phyloP scores from a whole-genome alignment of 2,888 invertebrate species.

The Acronicta aceris region DNA sequence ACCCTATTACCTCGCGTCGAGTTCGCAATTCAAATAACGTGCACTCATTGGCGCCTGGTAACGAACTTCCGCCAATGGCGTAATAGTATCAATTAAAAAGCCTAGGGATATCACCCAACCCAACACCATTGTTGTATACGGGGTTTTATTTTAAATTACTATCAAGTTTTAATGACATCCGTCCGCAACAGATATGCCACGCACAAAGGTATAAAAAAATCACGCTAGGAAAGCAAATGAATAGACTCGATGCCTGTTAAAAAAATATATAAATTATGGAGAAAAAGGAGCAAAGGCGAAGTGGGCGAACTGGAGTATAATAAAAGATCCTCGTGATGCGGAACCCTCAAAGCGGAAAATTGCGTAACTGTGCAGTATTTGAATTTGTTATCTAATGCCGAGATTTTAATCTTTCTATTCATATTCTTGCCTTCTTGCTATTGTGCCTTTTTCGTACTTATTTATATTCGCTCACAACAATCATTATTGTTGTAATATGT shows the following conservation, averaged over 20 bases:
- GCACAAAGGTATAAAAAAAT: constrained; percentile 63
- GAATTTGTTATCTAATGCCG: constrained; percentile 55
- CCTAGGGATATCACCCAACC: constrained; percentile 67
- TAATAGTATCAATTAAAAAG: constrained; percentile 71
- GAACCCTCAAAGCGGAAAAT: constrained; percentile 64
- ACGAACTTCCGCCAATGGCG: constrained; percentile 77
- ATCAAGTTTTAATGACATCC: constrained; percentile 71
- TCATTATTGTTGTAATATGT: too few species aligned
- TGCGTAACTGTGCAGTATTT: constrained; percentile 64
- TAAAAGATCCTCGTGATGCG: constrained; percentile 64
- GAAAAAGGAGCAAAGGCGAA: constrained; percentile 52
- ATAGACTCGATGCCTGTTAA: constrained; percentile 64
- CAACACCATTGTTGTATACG: constrained; percentile 64
- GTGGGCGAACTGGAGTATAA: constrained; percentile 59
- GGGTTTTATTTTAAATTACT: constrained; percentile 64
- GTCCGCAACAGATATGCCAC: constrained; percentile 62
- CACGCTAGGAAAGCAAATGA: constrained; percentile 58
- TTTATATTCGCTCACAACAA: neutral
- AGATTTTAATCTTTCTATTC: constrained; percentile 43
- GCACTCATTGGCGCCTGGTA: constrained; percentile 73
- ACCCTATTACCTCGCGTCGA: constrained; percentile 66
- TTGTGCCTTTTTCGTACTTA: constrained; percentile 1
- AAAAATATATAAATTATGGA: constrained; percentile 71
- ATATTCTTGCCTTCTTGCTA: constrained; percentile 7
- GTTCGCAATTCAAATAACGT: constrained; percentile 73